Evolutionary conservation across 2,113 vertebrate species (phyloP), one percentile per base, ranked within the genome.

Genomic region (Promerops cafer): DNA sequence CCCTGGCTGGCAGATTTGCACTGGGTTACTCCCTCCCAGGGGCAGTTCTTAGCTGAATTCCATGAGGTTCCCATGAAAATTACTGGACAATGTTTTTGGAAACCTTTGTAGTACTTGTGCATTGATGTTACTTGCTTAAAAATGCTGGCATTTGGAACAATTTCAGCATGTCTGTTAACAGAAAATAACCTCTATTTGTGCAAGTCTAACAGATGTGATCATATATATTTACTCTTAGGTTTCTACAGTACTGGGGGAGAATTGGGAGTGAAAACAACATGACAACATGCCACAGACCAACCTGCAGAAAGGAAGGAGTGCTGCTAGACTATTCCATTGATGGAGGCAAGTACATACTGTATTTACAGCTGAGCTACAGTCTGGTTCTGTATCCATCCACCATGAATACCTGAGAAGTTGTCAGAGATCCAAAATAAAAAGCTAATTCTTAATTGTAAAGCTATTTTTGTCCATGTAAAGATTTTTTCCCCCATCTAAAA

Each of bases 221-320:
- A 31, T 77, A 59, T 7, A 31, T 35, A 24, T 76, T 97, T 94
- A 23, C 37, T 57, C 76, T 88, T 84, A 99, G 99, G 96, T 99
- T 99, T 98, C 98, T 99, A 71, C 99, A 99, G 69, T 99, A 99
- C 97, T 99, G 99, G 99, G 99, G 99, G 14, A 98, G 98, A 95
- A 99, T 99, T 65, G 99, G 99, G 71, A 99, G 99, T 96, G 99
- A 99, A 89, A 99, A 98, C 89, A 99, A 99, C 95, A 98, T 99
- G 98, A 99, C 99, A 68, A 98, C 98, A 59, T 99, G 99, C 74
- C 99, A 99, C 93, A 98, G 99, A 90, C 99, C 99, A 7, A 98
- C 98, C n/a, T 99, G 99, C 97, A 98, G 99, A 74, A 99, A 98
- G 96, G 99, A 99, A 89, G 99, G 99, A 27, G 99, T 99, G 68